A percentile compares a stretch with the other conserved stretches of the same genome.
Conservation (phyloP, 2,797 vertebrate species). For the Spea hammondii region DNA sequence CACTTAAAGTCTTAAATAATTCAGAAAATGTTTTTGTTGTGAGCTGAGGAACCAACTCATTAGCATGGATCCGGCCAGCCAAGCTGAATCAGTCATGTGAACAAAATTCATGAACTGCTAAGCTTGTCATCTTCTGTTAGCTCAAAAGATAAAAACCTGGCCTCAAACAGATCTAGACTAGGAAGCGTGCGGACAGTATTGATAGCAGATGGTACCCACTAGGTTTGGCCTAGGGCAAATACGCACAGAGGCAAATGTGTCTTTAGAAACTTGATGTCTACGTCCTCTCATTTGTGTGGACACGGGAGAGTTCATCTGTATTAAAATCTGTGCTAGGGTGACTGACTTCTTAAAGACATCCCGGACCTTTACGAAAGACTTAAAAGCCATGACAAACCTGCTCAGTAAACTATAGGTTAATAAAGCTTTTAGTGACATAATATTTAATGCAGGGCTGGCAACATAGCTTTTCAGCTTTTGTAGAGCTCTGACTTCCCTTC, state of each 20-base stretch:
- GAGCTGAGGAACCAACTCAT: slow-evolving; percentile 67
- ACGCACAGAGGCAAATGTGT: neutral
- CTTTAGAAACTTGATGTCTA: slow-evolving; percentile 14
- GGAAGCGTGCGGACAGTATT: slow-evolving; percentile 58
- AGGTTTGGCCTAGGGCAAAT: slow-evolving; percentile 40
- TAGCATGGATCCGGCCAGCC: slow-evolving; percentile 74
- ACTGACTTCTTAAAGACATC: neutral
- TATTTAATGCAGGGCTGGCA: no score
- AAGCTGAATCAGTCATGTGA: slow-evolving; percentile 70
- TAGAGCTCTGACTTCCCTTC: no score
- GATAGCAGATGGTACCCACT: slow-evolving; percentile 61
- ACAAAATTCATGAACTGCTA: slow-evolving; percentile 69
- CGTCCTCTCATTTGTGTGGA: slow-evolving; percentile 19
- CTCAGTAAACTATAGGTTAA: no score
- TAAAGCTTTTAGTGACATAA: no score
- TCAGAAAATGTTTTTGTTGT: slow-evolving; percentile 67
- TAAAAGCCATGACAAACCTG: no score
- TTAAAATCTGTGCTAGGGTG: neutral
- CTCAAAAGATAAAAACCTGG: slow-evolving; percentile 65
- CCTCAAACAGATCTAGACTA: slow-evolving; percentile 60
- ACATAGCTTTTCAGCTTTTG: no score
- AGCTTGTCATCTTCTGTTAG: slow-evolving; percentile 81
- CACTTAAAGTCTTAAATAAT: slow-evolving; percentile 65
- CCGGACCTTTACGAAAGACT: neutral
- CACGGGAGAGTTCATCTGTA: slow-evolving; percentile 17